Evolutionary conservation across 2,888 invertebrate genomes (phyloP), one percentile per base, ranked within the genome.

Genomic region (Megastigmus dorsalis): DNA sequence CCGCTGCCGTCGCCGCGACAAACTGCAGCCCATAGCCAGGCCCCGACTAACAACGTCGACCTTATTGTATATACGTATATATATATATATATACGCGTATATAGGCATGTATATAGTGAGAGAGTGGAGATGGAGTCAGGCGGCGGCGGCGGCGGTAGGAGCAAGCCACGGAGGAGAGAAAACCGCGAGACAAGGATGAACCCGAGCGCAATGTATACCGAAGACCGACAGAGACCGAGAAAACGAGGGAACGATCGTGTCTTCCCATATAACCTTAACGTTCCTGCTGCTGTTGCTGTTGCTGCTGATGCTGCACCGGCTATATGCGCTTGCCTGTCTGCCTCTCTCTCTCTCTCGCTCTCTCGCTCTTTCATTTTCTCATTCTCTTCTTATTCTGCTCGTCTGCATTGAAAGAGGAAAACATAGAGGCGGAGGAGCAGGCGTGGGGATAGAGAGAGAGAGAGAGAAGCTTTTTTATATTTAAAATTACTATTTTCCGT

Each of bases 401-500:
- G 23, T 38, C 26, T 45, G 48, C 50, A 30, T 57, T n/a, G 43
- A 54, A 10, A 66, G 20, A 38, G 41, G 52, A 36, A 52, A 28
- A 9, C 10, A 50, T 60, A 13, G 60, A 62, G 6, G n/a, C 18
- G 30, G 23, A 33, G 45, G 6, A 3, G 59, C 26, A 26, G 26
- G 36, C 36, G 38, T 3, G 30, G 30, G 38, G n/a, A n/a, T n/a
- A 18, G 3, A 0, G 45, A 33, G 33, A n/a, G 26, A 38, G 62
- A 45, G 20, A 7, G 2, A n/a, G 18, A 15, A 18, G 48, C 13
- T 55, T 74, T 66, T 70, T 69, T 70, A 74, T 50, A 57, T 59
- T 65, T 74, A 65, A 74, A 74, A 74, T 74, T 74, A 66, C 69
- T 59, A 28, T 60, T 69, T 65, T 63, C 68, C 54, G 50, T 74